Percentiles rank a stretch among this genome's conserved stretches.
These are phyloP conservation scores for Danio albolineatus DNA, from an alignment of 2,797 vertebrate genomes.

Conservation along the genomic window DNA sequence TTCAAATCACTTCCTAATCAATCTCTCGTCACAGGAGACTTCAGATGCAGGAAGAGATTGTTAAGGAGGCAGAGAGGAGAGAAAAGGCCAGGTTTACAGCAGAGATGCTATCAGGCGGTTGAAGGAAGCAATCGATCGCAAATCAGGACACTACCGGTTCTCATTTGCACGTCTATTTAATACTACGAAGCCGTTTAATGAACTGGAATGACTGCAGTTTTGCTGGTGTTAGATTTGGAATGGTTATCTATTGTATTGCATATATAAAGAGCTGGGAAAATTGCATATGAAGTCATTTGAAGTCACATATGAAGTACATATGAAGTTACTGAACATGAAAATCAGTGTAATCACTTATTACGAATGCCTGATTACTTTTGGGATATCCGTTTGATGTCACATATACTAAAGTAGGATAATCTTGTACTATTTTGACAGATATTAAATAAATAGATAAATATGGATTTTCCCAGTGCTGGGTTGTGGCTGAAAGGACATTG, in stretches of 20 bases:
- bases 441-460: no score
- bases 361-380: no score
- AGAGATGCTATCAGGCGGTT: neutral
- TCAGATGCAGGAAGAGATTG: neutral
- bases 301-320: no score
- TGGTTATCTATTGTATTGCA: neutral
- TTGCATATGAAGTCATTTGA: no score
- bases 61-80: neutral
- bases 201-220: neutral
- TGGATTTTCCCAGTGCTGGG: no score
- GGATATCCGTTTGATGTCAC: no score
- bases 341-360: no score
- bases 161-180: neutral
- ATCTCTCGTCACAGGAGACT: neutral
- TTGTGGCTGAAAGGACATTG: no score
- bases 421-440: no score
- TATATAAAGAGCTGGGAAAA: no score
- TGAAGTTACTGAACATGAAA: no score
- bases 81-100: neutral
- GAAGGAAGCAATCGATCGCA: neutral
- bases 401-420: no score
- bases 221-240: neutral
- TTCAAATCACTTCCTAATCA: slow-evolving; percentile 24
- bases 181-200: neutral
- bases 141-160: neutral